Conservation (phyloP, 2,113 vertebrate genomes). For the Ceyx margarethae region DNA sequence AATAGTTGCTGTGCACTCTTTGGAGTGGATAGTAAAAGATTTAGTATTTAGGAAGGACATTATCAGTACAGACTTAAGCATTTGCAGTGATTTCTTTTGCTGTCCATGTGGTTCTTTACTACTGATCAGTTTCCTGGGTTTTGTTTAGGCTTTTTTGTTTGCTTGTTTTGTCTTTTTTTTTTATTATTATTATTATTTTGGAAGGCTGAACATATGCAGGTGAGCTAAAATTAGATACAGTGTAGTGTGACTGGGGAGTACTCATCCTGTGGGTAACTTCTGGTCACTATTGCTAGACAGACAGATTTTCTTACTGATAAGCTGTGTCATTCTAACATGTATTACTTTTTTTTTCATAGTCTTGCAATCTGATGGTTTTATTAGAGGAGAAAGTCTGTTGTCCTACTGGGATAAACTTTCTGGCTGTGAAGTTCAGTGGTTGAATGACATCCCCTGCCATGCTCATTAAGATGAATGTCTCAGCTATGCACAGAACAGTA, state of each 20-base stretch:
- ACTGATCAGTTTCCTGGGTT: not conserved
- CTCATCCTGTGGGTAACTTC: not conserved
- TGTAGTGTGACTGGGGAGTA: not conserved
- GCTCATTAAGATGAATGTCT: not conserved
- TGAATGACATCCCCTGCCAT: not conserved
- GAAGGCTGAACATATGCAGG: not conserved
- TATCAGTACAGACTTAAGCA: not conserved
- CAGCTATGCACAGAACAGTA: not conserved
- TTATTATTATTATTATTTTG: not conserved
- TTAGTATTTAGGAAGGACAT: not conserved
- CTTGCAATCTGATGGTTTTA: not conserved
- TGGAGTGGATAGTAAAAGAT: accelerated
- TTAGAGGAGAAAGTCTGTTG: not conserved
- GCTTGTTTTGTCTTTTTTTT: not conserved
- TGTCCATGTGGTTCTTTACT: not conserved
- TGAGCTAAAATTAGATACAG: not conserved
- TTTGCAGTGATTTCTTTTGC: not conserved
- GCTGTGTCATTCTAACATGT: not conserved
- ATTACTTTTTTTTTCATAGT: not conserved
- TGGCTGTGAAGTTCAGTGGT: not conserved
- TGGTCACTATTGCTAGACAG: not conserved
- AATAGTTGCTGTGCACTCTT: not conserved
- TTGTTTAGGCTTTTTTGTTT: too few species aligned
- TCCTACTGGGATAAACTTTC: not conserved
- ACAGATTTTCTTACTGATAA: not conserved